phyloP scores from a whole-genome alignment of 2,888 invertebrate genomes.

The Chloroclystis v-ata region DNA sequence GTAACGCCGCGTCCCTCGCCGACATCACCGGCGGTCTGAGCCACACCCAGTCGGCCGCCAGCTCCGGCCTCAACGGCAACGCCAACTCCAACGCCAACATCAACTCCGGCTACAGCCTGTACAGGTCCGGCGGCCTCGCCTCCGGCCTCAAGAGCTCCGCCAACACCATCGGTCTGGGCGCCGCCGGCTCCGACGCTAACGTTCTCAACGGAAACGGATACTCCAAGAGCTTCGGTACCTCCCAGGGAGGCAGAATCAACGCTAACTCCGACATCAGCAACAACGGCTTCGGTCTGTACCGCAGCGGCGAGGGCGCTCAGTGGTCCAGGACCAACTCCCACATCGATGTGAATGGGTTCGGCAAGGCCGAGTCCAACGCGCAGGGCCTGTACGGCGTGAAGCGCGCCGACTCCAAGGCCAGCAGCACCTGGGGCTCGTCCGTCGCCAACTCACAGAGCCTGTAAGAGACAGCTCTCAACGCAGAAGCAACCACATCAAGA shows the following conservation, averaged over 20 bases:
- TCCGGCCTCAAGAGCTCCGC: background rate
- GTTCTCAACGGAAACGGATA: background rate
- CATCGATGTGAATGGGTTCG: conserved; percentile 48
- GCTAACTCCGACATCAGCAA: conserved; percentile 33
- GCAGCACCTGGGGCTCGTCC: conserved; percentile 46
- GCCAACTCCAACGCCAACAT: conserved; percentile 9
- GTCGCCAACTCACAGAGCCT: conserved; percentile 51
- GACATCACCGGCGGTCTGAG: conserved; percentile 35
- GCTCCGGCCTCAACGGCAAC: conserved; percentile 28
- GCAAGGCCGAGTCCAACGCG: conserved; percentile 50
- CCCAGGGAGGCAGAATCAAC: conserved; percentile 26
- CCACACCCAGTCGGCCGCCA: conserved; percentile 15
- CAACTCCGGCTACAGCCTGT: background rate
- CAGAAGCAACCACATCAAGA: conserved; percentile 63
- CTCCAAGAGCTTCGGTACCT: background rate
- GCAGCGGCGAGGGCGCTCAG: conserved; percentile 11
- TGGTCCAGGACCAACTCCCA: conserved; percentile 45
- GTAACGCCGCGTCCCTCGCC: conserved; percentile 28
- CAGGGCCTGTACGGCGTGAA: conserved; percentile 41
- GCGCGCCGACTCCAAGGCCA: conserved; percentile 41
- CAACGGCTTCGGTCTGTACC: conserved; percentile 28
- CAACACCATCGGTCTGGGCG: background rate
- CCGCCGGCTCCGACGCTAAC: background rate
- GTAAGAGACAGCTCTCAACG: conserved; percentile 30
- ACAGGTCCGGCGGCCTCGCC: background rate